These are phyloP conservation scores for Gnathochromis pfefferi DNA, from an alignment of 2,113 vertebrate genomes.

Conservation along the genomic window DNA sequence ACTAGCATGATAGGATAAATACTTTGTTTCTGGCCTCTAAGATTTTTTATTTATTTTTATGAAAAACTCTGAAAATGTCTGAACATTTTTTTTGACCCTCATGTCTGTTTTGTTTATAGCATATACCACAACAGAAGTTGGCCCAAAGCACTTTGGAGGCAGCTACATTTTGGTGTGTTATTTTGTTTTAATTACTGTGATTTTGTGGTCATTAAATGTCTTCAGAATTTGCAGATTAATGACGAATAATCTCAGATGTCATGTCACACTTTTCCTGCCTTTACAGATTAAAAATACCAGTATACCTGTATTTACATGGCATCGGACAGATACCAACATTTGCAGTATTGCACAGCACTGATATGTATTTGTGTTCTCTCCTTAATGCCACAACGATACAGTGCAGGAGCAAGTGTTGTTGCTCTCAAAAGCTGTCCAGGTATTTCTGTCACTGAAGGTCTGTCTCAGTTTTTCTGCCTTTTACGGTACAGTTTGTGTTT, in stretches of 20 bases:
- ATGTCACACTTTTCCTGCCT: not conserved
- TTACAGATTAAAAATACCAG: not conserved
- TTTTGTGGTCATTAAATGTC: not conserved
- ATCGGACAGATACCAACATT: not conserved
- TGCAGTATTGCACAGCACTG: not conserved
- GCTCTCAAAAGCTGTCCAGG: constrained; percentile 29
- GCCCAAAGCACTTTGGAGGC: rapidly evolving
- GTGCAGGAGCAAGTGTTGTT: not conserved
- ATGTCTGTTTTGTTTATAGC: not conserved
- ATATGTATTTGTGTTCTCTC: not conserved
- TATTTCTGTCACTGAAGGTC: constrained; percentile 17
- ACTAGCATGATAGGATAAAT: not conserved
- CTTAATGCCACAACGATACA: not conserved
- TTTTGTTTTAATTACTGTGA: not conserved
- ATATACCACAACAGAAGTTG: not conserved
- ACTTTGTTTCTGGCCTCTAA: not conserved
- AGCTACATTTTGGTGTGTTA: not conserved
- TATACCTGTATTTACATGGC: not conserved
- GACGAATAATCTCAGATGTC: not conserved
- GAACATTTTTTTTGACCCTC: not conserved
- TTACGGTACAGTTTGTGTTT: not conserved
- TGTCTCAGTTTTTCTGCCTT: not conserved
- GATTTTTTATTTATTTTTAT: not conserved
- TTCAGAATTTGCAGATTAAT: not conserved
- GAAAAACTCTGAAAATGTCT: not conserved